These are phyloP conservation scores for Calameuta filiformis DNA, from an alignment of 2,888 invertebrate species.

Conservation along the genomic window DNA sequence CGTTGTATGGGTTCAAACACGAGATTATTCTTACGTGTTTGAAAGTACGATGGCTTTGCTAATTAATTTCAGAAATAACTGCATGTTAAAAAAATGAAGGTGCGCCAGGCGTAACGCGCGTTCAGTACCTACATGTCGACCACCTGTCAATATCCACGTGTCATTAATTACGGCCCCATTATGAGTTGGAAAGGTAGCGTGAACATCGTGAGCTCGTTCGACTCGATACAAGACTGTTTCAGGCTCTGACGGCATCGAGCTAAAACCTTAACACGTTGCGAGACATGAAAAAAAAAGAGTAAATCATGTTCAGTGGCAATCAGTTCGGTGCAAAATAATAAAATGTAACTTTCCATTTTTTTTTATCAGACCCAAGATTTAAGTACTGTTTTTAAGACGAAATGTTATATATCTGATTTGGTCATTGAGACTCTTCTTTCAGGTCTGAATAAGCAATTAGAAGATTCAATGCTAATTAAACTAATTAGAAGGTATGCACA, in stretches of 20 bases:
- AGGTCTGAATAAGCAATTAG: not conserved
- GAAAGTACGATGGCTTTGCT: conserved; percentile 9
- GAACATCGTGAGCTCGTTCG: conserved; percentile 1
- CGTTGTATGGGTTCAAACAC: not conserved
- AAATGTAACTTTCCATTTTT: not conserved
- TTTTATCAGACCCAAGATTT: not conserved
- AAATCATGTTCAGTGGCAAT: not conserved
- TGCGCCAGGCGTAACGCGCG: conserved; percentile 36
- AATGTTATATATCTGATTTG: not conserved
- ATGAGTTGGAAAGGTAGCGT: conserved; percentile 31
- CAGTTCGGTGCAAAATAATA: not conserved
- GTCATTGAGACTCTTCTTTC: not conserved
- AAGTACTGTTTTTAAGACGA: not conserved
- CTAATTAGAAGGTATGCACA: not conserved
- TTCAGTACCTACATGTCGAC: conserved; percentile 23
- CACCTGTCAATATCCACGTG: conserved; percentile 50
- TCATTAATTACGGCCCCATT: conserved; percentile 59
- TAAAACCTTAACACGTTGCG: not conserved
- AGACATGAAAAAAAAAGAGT: not conserved
- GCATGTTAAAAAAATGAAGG: conserved; percentile 21
- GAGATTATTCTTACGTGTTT: not conserved
- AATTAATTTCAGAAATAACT: conserved; percentile 38
- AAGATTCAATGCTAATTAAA: not conserved
- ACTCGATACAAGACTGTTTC: conserved; percentile 4
- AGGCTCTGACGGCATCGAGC: not conserved